These are phyloP conservation scores for Litoditis marina DNA, from an alignment of 2,888 invertebrate genomes.

Conservation along the genomic window DNA sequence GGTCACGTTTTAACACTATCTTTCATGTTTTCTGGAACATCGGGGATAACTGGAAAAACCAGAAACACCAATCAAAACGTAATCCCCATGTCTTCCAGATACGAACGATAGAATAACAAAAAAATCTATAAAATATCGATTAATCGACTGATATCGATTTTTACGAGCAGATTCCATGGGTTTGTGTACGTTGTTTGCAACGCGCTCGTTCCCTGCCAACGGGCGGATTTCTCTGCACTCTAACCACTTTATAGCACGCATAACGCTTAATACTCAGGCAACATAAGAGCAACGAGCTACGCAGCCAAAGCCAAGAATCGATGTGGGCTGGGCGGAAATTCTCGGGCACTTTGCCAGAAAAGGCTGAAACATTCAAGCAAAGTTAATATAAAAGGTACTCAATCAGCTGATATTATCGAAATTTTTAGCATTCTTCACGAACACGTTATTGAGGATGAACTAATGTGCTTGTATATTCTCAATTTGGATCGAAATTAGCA, in stretches of 20 bases:
- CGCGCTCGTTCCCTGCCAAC: slow-evolving; percentile 7
- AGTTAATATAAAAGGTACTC: no score
- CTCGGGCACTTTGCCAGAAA: slow-evolving; percentile 15
- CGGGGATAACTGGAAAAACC: no score
- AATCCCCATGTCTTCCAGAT: background rate
- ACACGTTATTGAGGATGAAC: no score
- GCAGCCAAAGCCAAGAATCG: slow-evolving; percentile 17
- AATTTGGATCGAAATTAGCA: no score
- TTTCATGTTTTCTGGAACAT: no score
- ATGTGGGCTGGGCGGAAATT: slow-evolving; percentile 2
- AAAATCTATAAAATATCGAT: slow-evolving; percentile 20
- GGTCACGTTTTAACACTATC: no score
- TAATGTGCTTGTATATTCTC: no score
- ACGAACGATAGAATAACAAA: slow-evolving; percentile 7
- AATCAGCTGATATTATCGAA: no score
- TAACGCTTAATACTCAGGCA: slow-evolving; percentile 16
- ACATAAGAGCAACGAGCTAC: background rate
- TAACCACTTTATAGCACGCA: no score
- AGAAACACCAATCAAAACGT: background rate
- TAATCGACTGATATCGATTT: slow-evolving; percentile 18
- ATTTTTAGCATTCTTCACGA: no score
- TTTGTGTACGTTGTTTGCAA: slow-evolving; percentile 8
- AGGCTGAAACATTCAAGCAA: no score
- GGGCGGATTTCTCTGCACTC: background rate
- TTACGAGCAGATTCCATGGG: slow-evolving; percentile 3